phyloP scores from a whole-genome alignment of 2,113 vertebrate species.

The Ancistrus triradiatus region DNA sequence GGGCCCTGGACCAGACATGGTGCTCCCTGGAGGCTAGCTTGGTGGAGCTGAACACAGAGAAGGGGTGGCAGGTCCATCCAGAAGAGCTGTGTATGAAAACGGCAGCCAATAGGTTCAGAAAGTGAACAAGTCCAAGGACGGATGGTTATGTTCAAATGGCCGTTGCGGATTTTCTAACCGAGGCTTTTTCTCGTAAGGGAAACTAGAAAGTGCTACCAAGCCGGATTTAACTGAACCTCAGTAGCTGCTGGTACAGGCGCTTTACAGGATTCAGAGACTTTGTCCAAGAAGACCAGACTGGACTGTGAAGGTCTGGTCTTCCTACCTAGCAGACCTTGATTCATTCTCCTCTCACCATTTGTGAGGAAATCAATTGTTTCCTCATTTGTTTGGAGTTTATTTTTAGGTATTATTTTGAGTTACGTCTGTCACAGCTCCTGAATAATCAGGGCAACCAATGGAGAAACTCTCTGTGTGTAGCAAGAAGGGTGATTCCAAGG shows the following conservation, averaged over 20 bases:
- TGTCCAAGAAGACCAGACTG: constrained; percentile 10
- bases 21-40: constrained; percentile 28
- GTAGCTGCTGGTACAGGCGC: background rate
- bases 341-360: constrained; percentile 18
- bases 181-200: constrained; percentile 9
- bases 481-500: constrained; percentile 44
- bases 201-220: background rate
- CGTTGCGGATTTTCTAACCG: constrained; percentile 18
- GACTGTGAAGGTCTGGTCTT: constrained; percentile 27
- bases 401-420: constrained; percentile 34
- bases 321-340: constrained; percentile 19
- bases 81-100: constrained; percentile 70
- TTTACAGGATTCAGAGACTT: constrained; percentile 19
- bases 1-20: constrained; percentile 57
- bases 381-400: constrained; percentile 29
- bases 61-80: constrained; percentile 84
- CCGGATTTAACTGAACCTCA: constrained; percentile 22
- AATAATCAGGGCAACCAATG: constrained; percentile 5
- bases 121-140: constrained; percentile 44
- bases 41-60: constrained; percentile 26
- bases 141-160: constrained; percentile 14
- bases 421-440: constrained; percentile 2
- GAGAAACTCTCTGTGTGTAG: constrained; percentile 43
- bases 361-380: background rate
- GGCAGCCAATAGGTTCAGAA: constrained; percentile 62